These are phyloP conservation scores for Sycophila texana DNA, from an alignment of 2,888 invertebrate species.

Conservation along the genomic window DNA sequence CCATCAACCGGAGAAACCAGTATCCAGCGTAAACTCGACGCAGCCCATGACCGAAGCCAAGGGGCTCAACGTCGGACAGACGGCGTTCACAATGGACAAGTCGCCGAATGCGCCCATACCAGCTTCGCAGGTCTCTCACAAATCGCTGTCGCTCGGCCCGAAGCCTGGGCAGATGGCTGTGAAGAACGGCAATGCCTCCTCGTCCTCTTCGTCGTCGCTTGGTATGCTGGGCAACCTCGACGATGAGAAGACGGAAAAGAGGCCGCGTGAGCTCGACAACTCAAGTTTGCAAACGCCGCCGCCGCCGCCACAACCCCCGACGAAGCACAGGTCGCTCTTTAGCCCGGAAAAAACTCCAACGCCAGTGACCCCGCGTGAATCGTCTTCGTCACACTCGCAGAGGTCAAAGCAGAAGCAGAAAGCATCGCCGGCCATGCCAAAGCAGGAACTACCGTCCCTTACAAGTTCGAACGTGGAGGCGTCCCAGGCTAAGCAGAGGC, in stretches of 20 bases:
- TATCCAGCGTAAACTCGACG: conserved; percentile 14
- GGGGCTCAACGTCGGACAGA: conserved; percentile 53
- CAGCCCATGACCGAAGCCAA: conserved; percentile 55
- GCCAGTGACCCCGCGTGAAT: conserved; percentile 72
- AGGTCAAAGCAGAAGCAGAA: conserved; percentile 76
- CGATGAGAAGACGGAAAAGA: conserved; percentile 72
- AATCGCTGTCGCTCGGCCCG: conserved; percentile 42
- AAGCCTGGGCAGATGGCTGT: conserved; percentile 54
- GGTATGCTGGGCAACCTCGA: conserved; percentile 62
- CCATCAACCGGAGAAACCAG: conserved; percentile 57
- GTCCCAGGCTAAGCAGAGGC: conserved; percentile 33
- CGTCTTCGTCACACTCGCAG: conserved; percentile 64
- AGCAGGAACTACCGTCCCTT: conserved; percentile 61
- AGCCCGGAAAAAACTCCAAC: conserved; percentile 81
- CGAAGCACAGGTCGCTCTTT: conserved; percentile 78
- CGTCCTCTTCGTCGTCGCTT: conserved; percentile 54
- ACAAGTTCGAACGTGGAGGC: conserved; percentile 57
- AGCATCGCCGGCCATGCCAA: conserved; percentile 75
- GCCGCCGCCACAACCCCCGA: conserved; percentile 56
- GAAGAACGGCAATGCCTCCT: conserved; percentile 59
- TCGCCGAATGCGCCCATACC: conserved; percentile 59
- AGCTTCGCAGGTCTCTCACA: conserved; percentile 53
- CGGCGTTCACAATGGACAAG: conserved; percentile 58
- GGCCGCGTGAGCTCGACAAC: conserved; percentile 59
- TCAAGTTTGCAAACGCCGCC: conserved; percentile 56